Conservation (phyloP, 2,888 invertebrate species). For the Sphinx pinastri region DNA sequence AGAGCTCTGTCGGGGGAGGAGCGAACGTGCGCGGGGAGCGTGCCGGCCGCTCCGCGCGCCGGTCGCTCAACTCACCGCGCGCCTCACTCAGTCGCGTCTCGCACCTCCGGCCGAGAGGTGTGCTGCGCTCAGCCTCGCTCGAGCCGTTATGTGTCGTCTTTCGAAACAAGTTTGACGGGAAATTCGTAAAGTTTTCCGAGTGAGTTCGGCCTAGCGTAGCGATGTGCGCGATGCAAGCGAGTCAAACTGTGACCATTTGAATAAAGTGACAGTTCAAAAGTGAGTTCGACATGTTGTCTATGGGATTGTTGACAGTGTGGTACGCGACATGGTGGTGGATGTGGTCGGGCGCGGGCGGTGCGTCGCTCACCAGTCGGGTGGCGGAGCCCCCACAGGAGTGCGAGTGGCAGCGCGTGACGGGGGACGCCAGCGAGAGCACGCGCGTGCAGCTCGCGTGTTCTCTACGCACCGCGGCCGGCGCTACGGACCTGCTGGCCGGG, state of each 20-base stretch:
- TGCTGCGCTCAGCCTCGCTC: constrained; percentile 55
- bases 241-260: constrained; percentile 75
- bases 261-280: constrained; percentile 77
- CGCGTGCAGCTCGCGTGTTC: constrained; percentile 86
- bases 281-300: constrained; percentile 78
- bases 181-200: constrained; percentile 80
- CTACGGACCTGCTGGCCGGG: constrained; percentile 86
- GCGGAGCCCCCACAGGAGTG: constrained; percentile 89
- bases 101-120: constrained; percentile 60
- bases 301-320: constrained; percentile 76
- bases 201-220: constrained; percentile 72
- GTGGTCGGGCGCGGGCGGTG: constrained; percentile 67
- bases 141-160: constrained; percentile 79
- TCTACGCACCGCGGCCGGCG: constrained; percentile 86
- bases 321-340: constrained; percentile 71
- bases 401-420: constrained; percentile 86
- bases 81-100: constrained; percentile 70
- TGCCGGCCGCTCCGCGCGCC: constrained; percentile 68
- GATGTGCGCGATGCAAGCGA: constrained; percentile 75
- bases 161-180: constrained; percentile 84
- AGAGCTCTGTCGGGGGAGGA: constrained; percentile 76
- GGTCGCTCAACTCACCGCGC: constrained; percentile 75
- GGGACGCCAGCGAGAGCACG: constrained; percentile 81
- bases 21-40: constrained; percentile 74
- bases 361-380: constrained; percentile 79